These are phyloP conservation scores for Chalcosyrphus nemorum DNA, from an alignment of 2,888 invertebrate species.

Conservation along the genomic window DNA sequence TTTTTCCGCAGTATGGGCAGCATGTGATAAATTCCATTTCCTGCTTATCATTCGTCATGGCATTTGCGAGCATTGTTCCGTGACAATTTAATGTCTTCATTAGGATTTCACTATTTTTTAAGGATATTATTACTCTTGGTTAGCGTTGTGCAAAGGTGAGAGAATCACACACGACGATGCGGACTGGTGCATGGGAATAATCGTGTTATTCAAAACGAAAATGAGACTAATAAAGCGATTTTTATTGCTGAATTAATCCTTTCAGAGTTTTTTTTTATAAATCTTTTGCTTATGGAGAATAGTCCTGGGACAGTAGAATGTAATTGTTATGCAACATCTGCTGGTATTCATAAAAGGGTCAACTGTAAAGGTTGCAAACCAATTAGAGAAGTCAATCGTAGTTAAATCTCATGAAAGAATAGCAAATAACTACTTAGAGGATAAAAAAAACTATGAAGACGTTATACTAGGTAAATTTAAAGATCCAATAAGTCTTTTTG, in stretches of 20 bases:
- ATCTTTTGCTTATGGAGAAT: background rate
- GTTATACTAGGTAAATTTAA: too few relatives aligned
- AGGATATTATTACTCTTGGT: constrained; percentile 12
- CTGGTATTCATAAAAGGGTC: background rate
- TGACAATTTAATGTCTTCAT: constrained; percentile 75
- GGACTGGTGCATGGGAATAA: constrained; percentile 45
- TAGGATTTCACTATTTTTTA: constrained; percentile 61
- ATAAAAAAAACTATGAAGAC: too few relatives aligned
- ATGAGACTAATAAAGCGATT: constrained; percentile 68
- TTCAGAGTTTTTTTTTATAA: constrained; percentile 6
- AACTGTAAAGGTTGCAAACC: background rate
- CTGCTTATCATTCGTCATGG: constrained; percentile 74
- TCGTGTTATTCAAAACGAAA: constrained; percentile 71
- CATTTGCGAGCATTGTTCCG: constrained; percentile 73
- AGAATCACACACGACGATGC: constrained; percentile 25
- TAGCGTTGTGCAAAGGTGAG: constrained; percentile 29
- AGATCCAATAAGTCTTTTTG: too few relatives aligned
- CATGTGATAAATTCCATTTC: constrained; percentile 70
- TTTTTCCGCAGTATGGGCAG: constrained; percentile 54
- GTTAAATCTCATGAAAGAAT: too few relatives aligned
- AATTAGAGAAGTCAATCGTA: background rate
- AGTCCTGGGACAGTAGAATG: constrained; percentile 6
- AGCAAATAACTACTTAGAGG: too few relatives aligned
- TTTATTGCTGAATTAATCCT: constrained; percentile 72
- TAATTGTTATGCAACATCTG: constrained; percentile 39